phyloP scores from a whole-genome alignment of 53 echinoderm and acorn worm species.

The Pentamera pediparva region DNA sequence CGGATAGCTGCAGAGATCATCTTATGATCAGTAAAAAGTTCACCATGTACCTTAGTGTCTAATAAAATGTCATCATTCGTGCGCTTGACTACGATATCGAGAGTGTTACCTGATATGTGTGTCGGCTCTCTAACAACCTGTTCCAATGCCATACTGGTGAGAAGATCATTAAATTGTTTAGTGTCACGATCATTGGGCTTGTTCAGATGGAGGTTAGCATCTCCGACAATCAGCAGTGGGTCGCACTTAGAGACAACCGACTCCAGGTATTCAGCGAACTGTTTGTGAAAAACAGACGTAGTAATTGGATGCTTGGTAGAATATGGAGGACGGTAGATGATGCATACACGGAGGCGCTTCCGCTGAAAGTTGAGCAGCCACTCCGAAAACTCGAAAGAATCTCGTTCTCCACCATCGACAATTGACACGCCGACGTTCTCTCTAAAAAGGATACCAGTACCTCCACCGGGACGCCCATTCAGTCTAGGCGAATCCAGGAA shows the following conservation, averaged over 20 bases:
- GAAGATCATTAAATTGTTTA: neutral
- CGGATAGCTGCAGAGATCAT: neutral
- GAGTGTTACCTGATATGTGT: neutral
- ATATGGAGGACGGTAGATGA: neutral
- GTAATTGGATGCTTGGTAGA: neutral
- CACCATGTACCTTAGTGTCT: neutral
- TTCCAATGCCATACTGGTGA: neutral
- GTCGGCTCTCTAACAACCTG: neutral
- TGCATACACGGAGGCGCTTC: neutral
- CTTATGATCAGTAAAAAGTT: neutral
- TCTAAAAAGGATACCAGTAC: neutral
- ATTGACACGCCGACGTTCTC: neutral
- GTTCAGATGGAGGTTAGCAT: neutral
- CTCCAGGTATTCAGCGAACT: neutral
- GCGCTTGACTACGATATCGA: neutral
- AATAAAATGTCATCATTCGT: neutral
- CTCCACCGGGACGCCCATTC: neutral
- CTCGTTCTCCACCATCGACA: neutral
- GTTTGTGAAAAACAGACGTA: neutral
- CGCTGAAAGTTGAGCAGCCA: neutral
- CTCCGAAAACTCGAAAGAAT: conserved; percentile 1
- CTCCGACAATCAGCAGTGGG: neutral
- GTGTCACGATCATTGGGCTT: too few species aligned
- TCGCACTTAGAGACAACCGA: neutral
- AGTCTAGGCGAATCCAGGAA: neutral